Evolutionary conservation across 2,113 vertebrate species (phyloP).

Genomic region (Neomonachus schauinslandi): DNA sequence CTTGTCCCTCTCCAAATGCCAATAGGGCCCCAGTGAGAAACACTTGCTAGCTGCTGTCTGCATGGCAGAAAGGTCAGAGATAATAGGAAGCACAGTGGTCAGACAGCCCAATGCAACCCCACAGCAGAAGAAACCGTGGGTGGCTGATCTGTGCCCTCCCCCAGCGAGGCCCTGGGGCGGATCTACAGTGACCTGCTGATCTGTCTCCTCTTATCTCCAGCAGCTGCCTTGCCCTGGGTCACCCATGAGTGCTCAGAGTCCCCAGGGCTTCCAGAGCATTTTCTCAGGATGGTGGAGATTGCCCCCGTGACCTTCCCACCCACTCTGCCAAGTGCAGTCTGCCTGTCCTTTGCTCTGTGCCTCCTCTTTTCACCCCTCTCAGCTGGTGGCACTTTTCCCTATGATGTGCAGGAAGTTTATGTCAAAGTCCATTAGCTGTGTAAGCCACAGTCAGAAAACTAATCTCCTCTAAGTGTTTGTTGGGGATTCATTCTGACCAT

Average conservation of each 20-base stretch:
- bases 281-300: neutral
- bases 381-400: neutral
- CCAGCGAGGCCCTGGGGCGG: rapidly evolving
- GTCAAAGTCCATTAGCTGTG: neutral
- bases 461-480: neutral
- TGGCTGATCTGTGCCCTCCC: neutral
- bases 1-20: neutral
- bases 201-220: neutral
- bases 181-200: too few relatives aligned
- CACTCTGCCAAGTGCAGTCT: neutral
- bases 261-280: neutral
- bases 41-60: neutral
- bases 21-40: neutral
- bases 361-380: neutral
- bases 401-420: neutral
- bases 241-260: neutral
- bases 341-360: neutral
- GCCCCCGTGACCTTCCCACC: too few relatives aligned
- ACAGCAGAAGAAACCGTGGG: neutral
- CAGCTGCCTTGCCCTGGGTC: neutral
- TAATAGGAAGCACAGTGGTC: neutral
- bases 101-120: rapidly evolving
- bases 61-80: neutral
- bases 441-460: neutral
- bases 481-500: neutral